Evolutionary conservation across 2,888 invertebrate species (phyloP).

Genomic region (Erebia aethiops): DNA sequence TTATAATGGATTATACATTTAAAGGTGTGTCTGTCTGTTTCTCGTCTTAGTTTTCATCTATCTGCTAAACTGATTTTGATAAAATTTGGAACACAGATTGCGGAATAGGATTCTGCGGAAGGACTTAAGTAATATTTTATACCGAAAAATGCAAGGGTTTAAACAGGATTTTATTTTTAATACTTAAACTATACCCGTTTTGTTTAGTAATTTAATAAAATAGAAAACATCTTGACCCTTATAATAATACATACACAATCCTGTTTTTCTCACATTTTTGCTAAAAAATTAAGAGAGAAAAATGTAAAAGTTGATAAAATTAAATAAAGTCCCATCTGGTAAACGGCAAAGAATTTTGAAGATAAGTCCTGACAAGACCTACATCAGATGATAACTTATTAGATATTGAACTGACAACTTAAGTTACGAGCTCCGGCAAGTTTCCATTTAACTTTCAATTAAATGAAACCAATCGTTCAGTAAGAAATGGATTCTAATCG

Average conservation of each 20-base stretch:
- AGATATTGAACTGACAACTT: conserved; percentile 39
- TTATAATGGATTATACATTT: too few relatives aligned
- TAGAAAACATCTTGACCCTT: background rate
- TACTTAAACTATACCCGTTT: too few relatives aligned
- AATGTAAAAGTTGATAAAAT: background rate
- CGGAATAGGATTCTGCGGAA: too few relatives aligned
- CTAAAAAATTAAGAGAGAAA: background rate
- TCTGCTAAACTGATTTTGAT: too few relatives aligned
- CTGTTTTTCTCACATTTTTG: background rate
- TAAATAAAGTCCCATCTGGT: background rate
- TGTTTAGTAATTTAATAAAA: background rate
- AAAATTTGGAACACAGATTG: too few relatives aligned
- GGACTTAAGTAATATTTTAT: too few relatives aligned
- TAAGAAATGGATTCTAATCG: conserved; percentile 49
- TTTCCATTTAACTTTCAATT: conserved; percentile 50
- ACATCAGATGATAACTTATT: conserved; percentile 37
- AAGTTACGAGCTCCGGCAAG: conserved; percentile 48
- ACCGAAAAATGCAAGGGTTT: too few relatives aligned
- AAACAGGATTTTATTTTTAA: too few relatives aligned
- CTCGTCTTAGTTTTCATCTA: too few relatives aligned
- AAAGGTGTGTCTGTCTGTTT: too few relatives aligned
- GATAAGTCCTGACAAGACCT: background rate
- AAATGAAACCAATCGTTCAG: conserved; percentile 41
- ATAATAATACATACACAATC: background rate
- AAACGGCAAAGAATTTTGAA: background rate